These are phyloP conservation scores for Campylomormyrus tamandua DNA, from an alignment of 2,113 vertebrate genomes.

Conservation along the genomic window DNA sequence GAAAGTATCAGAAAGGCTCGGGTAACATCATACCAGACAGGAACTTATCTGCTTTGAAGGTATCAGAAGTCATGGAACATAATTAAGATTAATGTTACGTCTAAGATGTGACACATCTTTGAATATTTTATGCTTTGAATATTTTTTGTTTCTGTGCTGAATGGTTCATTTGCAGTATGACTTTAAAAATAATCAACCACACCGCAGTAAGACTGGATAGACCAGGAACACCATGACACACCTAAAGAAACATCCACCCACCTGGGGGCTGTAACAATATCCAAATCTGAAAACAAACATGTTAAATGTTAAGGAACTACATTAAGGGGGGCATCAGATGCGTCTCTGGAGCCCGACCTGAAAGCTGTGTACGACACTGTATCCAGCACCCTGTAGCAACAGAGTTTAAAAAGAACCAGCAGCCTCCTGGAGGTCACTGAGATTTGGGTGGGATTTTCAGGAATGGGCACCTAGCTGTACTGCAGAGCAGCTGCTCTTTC, in stretches of 20 bases:
- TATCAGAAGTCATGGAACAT: not conserved
- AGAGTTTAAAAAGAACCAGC: not conserved
- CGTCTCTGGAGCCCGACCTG: not conserved
- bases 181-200: not conserved
- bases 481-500: not conserved
- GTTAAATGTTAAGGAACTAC: not conserved
- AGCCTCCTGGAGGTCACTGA: not conserved
- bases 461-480: not conserved
- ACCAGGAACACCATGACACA: not conserved
- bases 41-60: not conserved
- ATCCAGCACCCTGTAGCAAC: not conserved
- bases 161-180: not conserved
- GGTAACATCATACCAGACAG: not conserved
- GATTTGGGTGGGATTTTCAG: not conserved
- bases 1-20: not conserved
- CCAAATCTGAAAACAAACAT: not conserved
- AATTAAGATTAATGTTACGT: not conserved
- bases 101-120: not conserved
- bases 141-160: not conserved
- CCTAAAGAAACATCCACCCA: not conserved
- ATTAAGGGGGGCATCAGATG: not conserved
- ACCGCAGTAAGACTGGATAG: not conserved
- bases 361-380: not conserved
- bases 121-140: not conserved
- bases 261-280: not conserved